Evolutionary conservation across 1,140 invertebrate genomes (phyloP).

Genomic region (Scaptomyza hsui): DNA sequence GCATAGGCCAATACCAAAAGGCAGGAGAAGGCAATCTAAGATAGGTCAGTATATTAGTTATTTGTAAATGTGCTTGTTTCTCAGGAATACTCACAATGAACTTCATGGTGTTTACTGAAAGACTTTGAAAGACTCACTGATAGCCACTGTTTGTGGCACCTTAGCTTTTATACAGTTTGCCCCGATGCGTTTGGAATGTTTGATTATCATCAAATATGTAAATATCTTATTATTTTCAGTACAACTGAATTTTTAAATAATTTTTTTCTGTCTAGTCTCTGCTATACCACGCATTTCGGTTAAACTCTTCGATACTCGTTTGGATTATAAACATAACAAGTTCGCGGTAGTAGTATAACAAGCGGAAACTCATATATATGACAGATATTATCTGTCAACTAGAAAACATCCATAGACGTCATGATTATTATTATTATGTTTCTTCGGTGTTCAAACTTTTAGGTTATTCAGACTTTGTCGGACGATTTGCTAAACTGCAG

Average conservation of each 20-base stretch:
- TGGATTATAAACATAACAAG: constrained; percentile 39
- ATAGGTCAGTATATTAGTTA: not conserved
- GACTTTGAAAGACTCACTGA: constrained; percentile 68
- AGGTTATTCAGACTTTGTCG: too few relatives aligned
- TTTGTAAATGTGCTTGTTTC: not conserved
- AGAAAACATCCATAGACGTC: constrained; percentile 7
- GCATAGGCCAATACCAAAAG: constrained; percentile 62
- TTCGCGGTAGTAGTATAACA: constrained; percentile 15
- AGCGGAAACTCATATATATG: constrained; percentile 35
- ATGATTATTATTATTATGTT: constrained; percentile 20
- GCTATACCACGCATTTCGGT: constrained; percentile 16
- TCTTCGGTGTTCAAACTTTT: not conserved
- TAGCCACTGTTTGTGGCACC: constrained; percentile 19
- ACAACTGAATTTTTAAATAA: constrained; percentile 33
- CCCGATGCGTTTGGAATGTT: constrained; percentile 18
- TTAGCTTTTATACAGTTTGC: constrained; percentile 58
- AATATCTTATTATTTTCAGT: constrained; percentile 29
- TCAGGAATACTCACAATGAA: constrained; percentile 65
- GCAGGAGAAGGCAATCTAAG: constrained; percentile 67
- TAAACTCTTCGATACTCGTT: constrained; percentile 27
- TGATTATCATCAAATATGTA: constrained; percentile 62
- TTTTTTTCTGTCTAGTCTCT: constrained; percentile 9
- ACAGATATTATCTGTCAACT: constrained; percentile 18
- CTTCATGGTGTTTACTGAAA: constrained; percentile 73
- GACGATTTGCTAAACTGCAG: too few relatives aligned